Percentiles rank a stretch among this genome's conserved stretches.
Conservation (phyloP, 2,797 vertebrate genomes). For the Onychomys torridus region DNA sequence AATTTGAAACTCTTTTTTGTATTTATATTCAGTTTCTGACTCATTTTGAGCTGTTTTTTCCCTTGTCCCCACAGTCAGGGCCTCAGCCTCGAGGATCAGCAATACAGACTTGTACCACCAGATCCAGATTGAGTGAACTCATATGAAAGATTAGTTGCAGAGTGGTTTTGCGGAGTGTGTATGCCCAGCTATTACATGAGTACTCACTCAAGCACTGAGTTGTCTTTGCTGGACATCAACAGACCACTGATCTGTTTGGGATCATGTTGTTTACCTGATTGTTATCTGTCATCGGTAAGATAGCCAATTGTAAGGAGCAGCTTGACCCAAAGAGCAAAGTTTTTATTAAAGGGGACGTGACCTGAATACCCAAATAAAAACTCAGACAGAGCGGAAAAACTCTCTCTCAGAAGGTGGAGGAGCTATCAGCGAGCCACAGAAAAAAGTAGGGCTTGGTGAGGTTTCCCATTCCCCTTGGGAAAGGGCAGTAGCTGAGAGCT, state of each 20-base stretch:
- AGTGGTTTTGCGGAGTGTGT: not conserved
- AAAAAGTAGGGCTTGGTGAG: no score
- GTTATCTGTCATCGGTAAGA: no score
- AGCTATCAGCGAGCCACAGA: no score
- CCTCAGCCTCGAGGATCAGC: not conserved
- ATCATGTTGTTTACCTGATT: not conserved
- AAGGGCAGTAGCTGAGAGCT: no score
- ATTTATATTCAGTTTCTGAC: conserved; percentile 24
- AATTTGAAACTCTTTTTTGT: not conserved
- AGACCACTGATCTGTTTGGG: not conserved
- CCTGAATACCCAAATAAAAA: no score
- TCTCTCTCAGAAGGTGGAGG: no score
- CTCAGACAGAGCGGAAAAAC: no score
- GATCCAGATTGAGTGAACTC: not conserved
- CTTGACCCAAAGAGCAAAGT: no score
- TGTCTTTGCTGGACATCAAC: not conserved
- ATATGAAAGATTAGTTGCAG: not conserved
- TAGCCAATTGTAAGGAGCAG: no score
- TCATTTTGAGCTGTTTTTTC: not conserved
- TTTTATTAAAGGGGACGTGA: no score
- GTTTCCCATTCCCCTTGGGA: no score
- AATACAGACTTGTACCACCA: not conserved
- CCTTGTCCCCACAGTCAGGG: not conserved
- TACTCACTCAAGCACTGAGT: not conserved
- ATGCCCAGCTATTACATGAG: not conserved